phyloP scores from a whole-genome alignment of 2,888 invertebrate genomes.

The Sminthurinus aureus region DNA sequence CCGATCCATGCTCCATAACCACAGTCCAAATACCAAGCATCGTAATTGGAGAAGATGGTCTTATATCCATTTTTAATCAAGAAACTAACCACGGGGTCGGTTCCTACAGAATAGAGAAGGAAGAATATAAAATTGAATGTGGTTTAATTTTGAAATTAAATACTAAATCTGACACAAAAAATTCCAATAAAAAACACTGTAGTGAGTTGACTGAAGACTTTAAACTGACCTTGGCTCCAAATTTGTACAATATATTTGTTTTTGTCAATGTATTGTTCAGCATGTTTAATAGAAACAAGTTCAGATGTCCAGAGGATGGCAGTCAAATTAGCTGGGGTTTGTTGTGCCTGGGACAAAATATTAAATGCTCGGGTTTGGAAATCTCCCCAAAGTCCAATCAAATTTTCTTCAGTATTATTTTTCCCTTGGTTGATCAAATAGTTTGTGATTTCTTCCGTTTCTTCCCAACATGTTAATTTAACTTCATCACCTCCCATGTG shows the following conservation, averaged over 20 bases:
- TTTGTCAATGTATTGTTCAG: slow-evolving; percentile 68
- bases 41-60: slow-evolving; percentile 85
- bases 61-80: slow-evolving; percentile 76
- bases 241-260: slow-evolving; percentile 79
- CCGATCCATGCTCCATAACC: slow-evolving; percentile 85
- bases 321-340: slow-evolving; percentile 68
- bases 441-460: slow-evolving; percentile 50
- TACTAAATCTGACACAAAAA: neutral
- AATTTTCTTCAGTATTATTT: slow-evolving; percentile 63
- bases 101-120: slow-evolving; percentile 64
- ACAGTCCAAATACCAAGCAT: slow-evolving; percentile 85
- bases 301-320: slow-evolving; percentile 81
- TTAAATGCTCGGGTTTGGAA: slow-evolving; percentile 64
- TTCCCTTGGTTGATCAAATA: slow-evolving; percentile 54
- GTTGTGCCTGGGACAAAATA: slow-evolving; percentile 68
- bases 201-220: neutral
- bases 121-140: too few species aligned
- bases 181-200: neutral
- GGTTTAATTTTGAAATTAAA: too few species aligned
- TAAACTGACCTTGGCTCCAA: slow-evolving; percentile 67
- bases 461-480: slow-evolving; percentile 57
- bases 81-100: slow-evolving; percentile 68
- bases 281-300: slow-evolving; percentile 72
- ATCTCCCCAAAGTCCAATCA: slow-evolving; percentile 62
- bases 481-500: slow-evolving; percentile 62